Evolutionary conservation across 2,797 vertebrate genomes (phyloP).

Genomic region (Acanthopagrus latus): DNA sequence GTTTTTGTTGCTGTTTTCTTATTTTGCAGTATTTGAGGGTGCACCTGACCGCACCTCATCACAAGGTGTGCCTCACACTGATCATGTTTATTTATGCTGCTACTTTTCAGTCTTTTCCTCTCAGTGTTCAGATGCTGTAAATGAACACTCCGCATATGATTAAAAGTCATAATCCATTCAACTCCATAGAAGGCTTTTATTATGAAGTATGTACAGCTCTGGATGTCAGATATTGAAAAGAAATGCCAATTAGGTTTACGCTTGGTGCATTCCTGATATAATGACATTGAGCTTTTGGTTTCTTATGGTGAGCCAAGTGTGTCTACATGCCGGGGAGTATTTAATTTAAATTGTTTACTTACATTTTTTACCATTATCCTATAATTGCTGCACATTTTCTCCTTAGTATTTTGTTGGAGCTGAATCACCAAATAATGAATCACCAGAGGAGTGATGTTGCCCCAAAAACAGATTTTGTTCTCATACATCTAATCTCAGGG

Average conservation of each 20-base stretch:
- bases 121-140: background rate
- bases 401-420: background rate
- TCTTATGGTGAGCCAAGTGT: background rate
- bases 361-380: conserved; percentile 2
- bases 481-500: background rate
- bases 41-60: background rate
- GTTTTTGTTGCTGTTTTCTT: background rate
- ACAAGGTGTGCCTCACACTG: background rate
- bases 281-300: conserved; percentile 10
- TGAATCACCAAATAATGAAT: conserved; percentile 7
- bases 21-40: background rate
- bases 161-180: background rate
- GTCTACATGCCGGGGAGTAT: background rate
- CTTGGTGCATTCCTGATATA: conserved; percentile 1
- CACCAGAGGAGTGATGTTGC: background rate
- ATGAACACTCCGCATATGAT: background rate
- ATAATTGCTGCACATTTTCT: conserved; percentile 9
- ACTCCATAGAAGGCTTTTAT: background rate
- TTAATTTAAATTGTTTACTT: background rate
- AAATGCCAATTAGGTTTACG: conserved; percentile 3
- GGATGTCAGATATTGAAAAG: conserved; percentile 10
- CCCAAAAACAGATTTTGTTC: background rate
- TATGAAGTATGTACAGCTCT: conserved; percentile 11
- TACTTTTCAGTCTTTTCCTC: background rate
- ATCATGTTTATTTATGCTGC: background rate